A percentile compares a stretch with the other conserved stretches of the same genome.
Conservation (phyloP, 2,888 invertebrate genomes). For the Philereme transversata region DNA sequence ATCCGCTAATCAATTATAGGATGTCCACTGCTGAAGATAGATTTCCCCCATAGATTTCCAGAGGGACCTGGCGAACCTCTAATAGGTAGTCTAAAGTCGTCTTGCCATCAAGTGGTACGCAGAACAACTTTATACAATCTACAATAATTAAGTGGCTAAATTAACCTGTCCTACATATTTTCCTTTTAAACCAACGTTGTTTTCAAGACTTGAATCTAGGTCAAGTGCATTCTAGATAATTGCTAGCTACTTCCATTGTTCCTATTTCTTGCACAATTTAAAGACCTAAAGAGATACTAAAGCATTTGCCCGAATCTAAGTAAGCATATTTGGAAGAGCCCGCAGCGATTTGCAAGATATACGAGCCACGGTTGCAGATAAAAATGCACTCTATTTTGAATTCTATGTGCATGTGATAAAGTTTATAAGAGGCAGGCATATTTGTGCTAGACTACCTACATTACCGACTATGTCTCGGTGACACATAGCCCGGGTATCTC, state of each 20-base stretch:
- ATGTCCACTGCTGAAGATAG: too few species aligned
- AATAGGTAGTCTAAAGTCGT: too few species aligned
- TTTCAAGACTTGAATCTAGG: slow-evolving; percentile 1
- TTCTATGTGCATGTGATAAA: slow-evolving; percentile 19
- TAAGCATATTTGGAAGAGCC: slow-evolving; percentile 29
- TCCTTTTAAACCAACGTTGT: background rate
- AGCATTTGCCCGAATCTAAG: slow-evolving; percentile 28
- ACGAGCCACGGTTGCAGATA: slow-evolving; percentile 20
- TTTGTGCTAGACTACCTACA: slow-evolving; percentile 23
- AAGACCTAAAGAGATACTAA: slow-evolving; percentile 18
- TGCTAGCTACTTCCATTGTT: background rate
- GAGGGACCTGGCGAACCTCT: too few species aligned
- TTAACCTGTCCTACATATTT: background rate
- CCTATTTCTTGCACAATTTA: slow-evolving; percentile 6
- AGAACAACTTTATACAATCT: background rate
- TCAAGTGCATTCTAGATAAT: background rate
- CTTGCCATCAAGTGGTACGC: too few species aligned
- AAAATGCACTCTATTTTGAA: slow-evolving; percentile 24
- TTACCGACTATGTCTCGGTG: slow-evolving; percentile 28
- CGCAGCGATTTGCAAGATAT: slow-evolving; percentile 24
- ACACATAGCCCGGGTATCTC: slow-evolving; percentile 25
- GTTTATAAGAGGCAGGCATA: slow-evolving; percentile 7
- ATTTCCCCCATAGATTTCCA: too few species aligned
- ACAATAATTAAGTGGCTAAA: background rate
- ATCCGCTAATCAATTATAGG: too few species aligned